Percentiles rank a stretch among this genome's conserved stretches.
Evolutionary conservation across 2,113 vertebrate species (phyloP).

Genomic region (Gasterosteus nipponicus): DNA sequence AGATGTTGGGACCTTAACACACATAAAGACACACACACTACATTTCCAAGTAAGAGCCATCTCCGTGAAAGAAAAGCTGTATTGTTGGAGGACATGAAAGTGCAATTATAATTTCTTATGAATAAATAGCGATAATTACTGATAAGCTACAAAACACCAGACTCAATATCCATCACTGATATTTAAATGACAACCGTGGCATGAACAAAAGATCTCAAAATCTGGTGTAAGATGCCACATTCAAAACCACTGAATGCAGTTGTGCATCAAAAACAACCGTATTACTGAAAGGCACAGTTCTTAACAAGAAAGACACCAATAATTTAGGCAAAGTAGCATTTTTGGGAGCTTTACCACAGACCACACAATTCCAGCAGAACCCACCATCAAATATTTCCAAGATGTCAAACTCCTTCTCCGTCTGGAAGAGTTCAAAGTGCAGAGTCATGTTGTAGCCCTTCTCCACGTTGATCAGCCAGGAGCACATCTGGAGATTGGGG

Average conservation of each 20-base stretch:
- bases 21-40: neutral
- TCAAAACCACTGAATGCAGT: neutral
- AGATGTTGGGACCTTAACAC: constrained; percentile 90
- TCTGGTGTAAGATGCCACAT: neutral
- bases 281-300: neutral
- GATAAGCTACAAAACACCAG: neutral
- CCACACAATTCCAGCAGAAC: neutral
- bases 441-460: constrained; percentile 97
- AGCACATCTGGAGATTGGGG: constrained; percentile 97
- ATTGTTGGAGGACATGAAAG: neutral
- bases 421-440: constrained; percentile 97
- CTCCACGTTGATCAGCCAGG: constrained; percentile 96
- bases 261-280: neutral
- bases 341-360: neutral
- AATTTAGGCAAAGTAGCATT: neutral
- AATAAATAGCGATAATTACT: neutral
- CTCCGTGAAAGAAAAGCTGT: neutral
- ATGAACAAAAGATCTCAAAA: neutral
- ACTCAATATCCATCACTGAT: too few species aligned
- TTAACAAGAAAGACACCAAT: neutral
- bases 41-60: neutral
- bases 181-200: neutral
- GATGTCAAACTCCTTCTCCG: constrained; percentile 98
- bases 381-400: constrained; percentile 97
- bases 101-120: neutral